Percentiles rank a stretch among this genome's conserved stretches.
Conservation (phyloP, 2,113 vertebrate species). For the Tyto alba region DNA sequence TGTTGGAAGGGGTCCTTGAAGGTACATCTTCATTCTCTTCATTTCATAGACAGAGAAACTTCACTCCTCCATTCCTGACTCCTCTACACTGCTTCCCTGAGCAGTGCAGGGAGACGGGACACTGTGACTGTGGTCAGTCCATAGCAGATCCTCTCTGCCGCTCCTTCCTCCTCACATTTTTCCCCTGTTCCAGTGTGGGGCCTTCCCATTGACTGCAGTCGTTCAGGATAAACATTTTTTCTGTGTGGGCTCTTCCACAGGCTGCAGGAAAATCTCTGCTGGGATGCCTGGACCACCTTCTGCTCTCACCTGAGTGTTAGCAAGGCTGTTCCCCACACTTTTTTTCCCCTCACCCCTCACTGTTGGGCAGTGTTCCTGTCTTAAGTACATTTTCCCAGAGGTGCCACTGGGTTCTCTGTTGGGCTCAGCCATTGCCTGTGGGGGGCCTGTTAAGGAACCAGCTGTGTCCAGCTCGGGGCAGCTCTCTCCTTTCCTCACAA, state of each 20-base stretch:
- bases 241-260: background rate
- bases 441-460: background rate
- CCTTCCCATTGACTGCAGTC: background rate
- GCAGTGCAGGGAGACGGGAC: background rate
- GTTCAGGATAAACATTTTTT: background rate
- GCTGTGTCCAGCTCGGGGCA: accelerated
- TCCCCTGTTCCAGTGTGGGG: background rate
- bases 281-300: background rate
- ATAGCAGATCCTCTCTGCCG: background rate
- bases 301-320: background rate
- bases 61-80: background rate
- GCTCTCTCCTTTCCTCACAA: background rate
- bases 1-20: background rate
- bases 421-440: too few relatives aligned
- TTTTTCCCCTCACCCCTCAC: background rate
- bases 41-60: background rate
- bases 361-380: background rate
- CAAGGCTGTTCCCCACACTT: background rate
- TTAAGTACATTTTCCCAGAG: background rate
- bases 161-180: background rate
- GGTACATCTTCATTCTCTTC: background rate
- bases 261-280: background rate
- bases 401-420: accelerated
- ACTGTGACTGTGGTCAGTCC: too few relatives aligned
- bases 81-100: accelerated